These are phyloP conservation scores for Cephonodes hylas DNA, from an alignment of 2,888 invertebrate species.

Conservation along the genomic window DNA sequence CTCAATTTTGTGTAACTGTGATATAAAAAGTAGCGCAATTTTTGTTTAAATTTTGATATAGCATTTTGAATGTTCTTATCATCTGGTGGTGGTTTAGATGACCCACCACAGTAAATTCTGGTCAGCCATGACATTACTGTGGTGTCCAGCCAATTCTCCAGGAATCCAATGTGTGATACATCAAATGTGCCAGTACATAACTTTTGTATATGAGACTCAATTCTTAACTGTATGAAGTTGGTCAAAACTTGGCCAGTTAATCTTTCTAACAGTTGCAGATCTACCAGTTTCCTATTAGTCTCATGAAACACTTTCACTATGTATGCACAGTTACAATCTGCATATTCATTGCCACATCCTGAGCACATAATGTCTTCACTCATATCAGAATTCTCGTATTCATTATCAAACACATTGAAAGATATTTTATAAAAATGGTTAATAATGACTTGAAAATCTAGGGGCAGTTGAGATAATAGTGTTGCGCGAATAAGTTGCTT, in stretches of 20 bases:
- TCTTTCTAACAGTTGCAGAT: slow-evolving; percentile 89
- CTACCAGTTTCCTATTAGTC: slow-evolving; percentile 88
- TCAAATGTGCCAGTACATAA: slow-evolving; percentile 94
- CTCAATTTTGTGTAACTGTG: slow-evolving; percentile 93
- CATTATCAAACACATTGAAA: slow-evolving; percentile 85
- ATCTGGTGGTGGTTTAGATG: slow-evolving; percentile 79
- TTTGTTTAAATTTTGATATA: slow-evolving; percentile 86
- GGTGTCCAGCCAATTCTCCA: slow-evolving; percentile 93
- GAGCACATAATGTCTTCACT: slow-evolving; percentile 84
- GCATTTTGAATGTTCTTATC: slow-evolving; percentile 79
- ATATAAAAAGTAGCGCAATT: slow-evolving; percentile 90
- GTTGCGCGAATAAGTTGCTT: slow-evolving; percentile 84
- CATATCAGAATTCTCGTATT: slow-evolving; percentile 75
- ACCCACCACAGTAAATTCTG: slow-evolving; percentile 88
- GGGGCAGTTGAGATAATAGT: slow-evolving; percentile 86
- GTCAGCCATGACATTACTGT: slow-evolving; percentile 93
- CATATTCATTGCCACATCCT: slow-evolving; percentile 85
- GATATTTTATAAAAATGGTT: slow-evolving; percentile 89
- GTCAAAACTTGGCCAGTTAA: slow-evolving; percentile 93
- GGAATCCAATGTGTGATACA: slow-evolving; percentile 86
- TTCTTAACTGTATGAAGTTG: slow-evolving; percentile 89
- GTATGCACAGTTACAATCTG: slow-evolving; percentile 81
- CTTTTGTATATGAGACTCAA: slow-evolving; percentile 91
- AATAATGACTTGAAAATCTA: slow-evolving; percentile 85
- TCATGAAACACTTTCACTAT: slow-evolving; percentile 87